These are phyloP conservation scores for Plecotus auritus DNA, from an alignment of 2,113 vertebrate genomes.

Conservation along the genomic window DNA sequence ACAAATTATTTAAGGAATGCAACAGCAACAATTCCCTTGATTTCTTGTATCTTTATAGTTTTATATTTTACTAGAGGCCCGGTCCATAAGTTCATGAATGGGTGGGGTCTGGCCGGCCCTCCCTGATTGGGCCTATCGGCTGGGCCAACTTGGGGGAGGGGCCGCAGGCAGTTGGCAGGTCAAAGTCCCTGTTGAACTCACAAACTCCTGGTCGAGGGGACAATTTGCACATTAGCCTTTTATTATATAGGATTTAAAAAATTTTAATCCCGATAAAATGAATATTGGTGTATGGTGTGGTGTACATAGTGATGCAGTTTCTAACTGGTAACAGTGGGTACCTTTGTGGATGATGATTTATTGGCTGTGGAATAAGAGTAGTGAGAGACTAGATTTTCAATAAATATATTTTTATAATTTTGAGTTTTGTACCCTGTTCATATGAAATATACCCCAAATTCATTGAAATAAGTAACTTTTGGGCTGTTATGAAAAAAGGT, in stretches of 20 bases:
- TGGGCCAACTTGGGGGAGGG: too few relatives aligned
- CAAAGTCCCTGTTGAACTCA: too few relatives aligned
- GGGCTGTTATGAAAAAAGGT: not conserved
- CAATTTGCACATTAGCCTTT: too few relatives aligned
- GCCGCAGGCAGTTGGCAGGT: fast-evolving
- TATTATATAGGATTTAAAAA: not conserved
- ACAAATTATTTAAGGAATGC: not conserved
- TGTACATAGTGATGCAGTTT: not conserved
- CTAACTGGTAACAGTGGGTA: not conserved
- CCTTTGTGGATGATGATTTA: not conserved
- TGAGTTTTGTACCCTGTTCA: not conserved
- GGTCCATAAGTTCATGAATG: too few relatives aligned
- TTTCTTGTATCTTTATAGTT: not conserved
- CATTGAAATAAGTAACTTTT: not conserved
- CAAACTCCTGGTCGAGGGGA: too few relatives aligned
- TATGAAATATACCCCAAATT: not conserved
- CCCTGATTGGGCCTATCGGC: too few relatives aligned
- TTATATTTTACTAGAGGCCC: not conserved
- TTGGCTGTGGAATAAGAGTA: not conserved
- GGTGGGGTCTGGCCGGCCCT: fast-evolving
- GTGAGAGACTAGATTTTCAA: not conserved
- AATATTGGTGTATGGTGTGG: not conserved
- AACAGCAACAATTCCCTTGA: not conserved
- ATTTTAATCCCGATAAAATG: not conserved
- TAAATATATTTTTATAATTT: not conserved